These are phyloP conservation scores for Gavia stellata DNA, from an alignment of 2,113 vertebrate species.

Conservation along the genomic window DNA sequence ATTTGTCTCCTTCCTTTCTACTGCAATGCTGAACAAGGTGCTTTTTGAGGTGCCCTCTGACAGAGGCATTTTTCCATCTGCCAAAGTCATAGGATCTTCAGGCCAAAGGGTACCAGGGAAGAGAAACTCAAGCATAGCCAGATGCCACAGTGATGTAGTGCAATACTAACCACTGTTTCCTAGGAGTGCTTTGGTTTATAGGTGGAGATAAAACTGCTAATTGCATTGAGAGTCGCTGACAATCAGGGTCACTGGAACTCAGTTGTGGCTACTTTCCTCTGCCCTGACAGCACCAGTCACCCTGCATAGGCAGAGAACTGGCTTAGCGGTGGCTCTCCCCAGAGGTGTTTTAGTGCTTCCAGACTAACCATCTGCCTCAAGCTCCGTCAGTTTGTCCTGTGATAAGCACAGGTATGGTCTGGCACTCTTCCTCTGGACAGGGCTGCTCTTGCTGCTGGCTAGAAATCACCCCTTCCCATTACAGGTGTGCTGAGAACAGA, in stretches of 20 bases:
- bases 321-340: neutral
- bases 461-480: neutral
- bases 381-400: neutral
- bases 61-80: neutral
- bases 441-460: neutral
- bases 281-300: neutral
- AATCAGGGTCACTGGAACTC: neutral
- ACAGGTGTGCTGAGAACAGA: neutral
- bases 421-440: neutral
- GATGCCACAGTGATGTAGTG: neutral
- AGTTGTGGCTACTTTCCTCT: accelerated
- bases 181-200: neutral
- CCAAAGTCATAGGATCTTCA: neutral
- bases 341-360: neutral
- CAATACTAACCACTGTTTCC: neutral
- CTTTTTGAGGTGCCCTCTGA: neutral
- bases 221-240: neutral
- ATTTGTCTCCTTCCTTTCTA: neutral
- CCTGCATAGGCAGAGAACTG: neutral
- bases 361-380: neutral
- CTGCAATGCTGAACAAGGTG: neutral
- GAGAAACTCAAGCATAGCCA: neutral
- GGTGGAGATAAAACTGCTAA: neutral
- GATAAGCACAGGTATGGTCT: neutral
- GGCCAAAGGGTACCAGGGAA: neutral